Base-by-base conservation (phyloP, 2,113 vertebrate genomes). In the Chlorodrepanis virens region DNA sequence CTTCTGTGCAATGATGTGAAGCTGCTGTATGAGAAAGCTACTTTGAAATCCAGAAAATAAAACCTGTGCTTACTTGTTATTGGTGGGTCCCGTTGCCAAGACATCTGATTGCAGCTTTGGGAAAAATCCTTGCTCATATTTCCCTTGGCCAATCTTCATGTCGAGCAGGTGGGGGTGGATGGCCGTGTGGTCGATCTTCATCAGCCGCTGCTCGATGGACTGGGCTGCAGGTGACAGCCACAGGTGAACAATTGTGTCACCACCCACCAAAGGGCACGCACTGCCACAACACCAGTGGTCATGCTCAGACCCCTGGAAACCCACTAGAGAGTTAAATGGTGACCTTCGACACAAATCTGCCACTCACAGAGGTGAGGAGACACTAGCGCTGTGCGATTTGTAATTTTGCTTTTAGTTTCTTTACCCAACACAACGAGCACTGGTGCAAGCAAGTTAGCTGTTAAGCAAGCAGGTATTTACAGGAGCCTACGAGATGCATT, bases 101-200 rank as follows among this genome's bases (percentile, higher is more conserved):
- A 99, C 99, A 54, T 99, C 99, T 0, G 98, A 98, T 78, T 99
- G 99, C 87, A 99, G 97, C 83, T 98, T 99, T 3, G 99, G 99
- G 92, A 99, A 99, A 97, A 99, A 99, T 6, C 99, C 99, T 60
- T 98, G 99, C 29, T 99, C 98, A 1, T 99, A 99, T 83, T 99
- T 99, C 91, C 99, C 99, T 96, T 99, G 99, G 33, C 99, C 99
- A 2, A 99, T 99, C 98, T 98, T 99, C 99, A 99, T 99, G 95
- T 99, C 98, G 35, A 99, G 98, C 49, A 99, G 97, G 93, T 99
- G 99, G 1, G 99, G 99, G 95, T 99, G 99, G 94, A 99, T 99
- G 90, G 99, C 99, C 0, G 99, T 99, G 97, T 99, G 99, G 94
- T 99, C 99, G 1, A 99, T 99, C 98, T 99, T 99, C 97, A 98